Conservation (phyloP, 2,888 invertebrate genomes). For the Lasioglossum figueresi region DNA sequence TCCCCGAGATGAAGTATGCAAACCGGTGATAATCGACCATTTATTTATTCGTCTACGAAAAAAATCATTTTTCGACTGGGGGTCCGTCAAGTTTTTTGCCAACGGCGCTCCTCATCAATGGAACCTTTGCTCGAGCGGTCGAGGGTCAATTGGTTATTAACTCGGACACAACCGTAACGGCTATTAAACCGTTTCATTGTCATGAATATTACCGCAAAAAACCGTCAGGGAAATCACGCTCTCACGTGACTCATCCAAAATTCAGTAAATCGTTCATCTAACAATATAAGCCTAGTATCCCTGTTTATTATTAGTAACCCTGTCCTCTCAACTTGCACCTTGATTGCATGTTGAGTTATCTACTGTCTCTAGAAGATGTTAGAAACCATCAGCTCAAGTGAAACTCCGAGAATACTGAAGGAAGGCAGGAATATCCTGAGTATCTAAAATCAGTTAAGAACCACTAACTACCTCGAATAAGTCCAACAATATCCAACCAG, state of each 20-base stretch:
- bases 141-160: conserved; percentile 83
- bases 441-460: neutral
- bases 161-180: conserved; percentile 72
- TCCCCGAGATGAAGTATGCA: neutral
- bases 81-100: conserved; percentile 19
- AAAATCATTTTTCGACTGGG: conserved; percentile 17
- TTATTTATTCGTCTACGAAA: neutral
- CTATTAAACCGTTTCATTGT: conserved; percentile 72
- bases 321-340: neutral
- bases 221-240: conserved; percentile 39
- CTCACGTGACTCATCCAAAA: conserved; percentile 8
- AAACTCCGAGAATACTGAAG: neutral
- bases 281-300: neutral
- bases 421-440: neutral
- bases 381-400: neutral
- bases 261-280: neutral
- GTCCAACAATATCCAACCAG: too few relatives aligned
- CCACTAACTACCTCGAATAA: neutral
- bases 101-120: conserved; percentile 51
- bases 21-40: neutral
- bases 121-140: conserved; percentile 77
- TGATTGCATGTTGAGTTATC: neutral
- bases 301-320: neutral
- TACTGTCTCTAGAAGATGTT: neutral
- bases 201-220: conserved; percentile 61